Base-by-base conservation (phyloP, 2,113 vertebrate genomes). In the Microcebus lehilahytsara region DNA sequence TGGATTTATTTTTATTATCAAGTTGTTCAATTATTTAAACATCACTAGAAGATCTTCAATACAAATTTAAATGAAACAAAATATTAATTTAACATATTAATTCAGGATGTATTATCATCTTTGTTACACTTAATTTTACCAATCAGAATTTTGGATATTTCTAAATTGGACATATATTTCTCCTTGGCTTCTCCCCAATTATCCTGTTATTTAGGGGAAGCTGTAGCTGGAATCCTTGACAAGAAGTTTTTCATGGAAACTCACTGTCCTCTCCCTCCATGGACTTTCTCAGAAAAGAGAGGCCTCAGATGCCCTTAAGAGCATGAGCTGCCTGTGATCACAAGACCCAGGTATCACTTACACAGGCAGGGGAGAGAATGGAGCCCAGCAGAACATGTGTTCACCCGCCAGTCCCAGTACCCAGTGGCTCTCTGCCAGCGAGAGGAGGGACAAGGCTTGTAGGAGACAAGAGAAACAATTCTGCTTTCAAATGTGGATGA, bases 321-420 rank as follows among this genome's bases (percentile, higher is more conserved):
- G 90, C 92, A 74, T 22, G 95, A 64, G 51, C 91, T 85, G 92
- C 93, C 93, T 92, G 64, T 81, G 95, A 69, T 97, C 98, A 98
- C 96, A 97, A 97, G 98, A 96, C 49, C 49, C 16, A 2, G 32
- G 79, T 93, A 89, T 98, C 97, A 32, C 23, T 97, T 97, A 97
- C 97, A 91, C 60, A 23, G 80, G 75, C 79, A 30, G 58, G 27
- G 30, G 62, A 79, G 89, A 94, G 86, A 71, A 75, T 27, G n/a
- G 81, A 0, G 10, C 84, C 25, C 5, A 0, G 6, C 95, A 72
- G 91, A 86, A 80, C 88, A 53, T 1, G 0, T 85, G 0, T 96
- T 56, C 79, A 9, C 9, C 9, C 0, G 5, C 85, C 34, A 0
- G 0, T n/a, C 79, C 25, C 72, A 56, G 46, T 23, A 5, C 86